Evolutionary conservation across 2,113 vertebrate genomes (phyloP).

Genomic region (Boulengeromyrus knoepffleri): DNA sequence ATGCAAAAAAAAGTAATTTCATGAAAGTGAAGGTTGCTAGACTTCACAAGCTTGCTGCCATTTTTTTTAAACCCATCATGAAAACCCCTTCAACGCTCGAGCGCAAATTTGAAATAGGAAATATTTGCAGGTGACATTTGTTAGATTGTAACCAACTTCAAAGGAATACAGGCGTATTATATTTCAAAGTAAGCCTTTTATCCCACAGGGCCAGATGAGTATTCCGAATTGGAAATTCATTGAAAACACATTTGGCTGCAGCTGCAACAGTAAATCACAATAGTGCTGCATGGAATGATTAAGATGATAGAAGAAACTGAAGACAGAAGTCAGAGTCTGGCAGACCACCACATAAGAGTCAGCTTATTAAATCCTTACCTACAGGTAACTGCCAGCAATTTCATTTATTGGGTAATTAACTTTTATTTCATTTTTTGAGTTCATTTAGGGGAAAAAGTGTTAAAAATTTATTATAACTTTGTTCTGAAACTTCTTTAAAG

Average conservation of each 20-base stretch:
- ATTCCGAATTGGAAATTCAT: neutral
- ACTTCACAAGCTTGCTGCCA: neutral
- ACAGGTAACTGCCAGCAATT: conserved; percentile 6
- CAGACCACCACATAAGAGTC: neutral
- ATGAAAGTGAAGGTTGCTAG: neutral
- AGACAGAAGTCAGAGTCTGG: neutral
- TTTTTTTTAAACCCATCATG: neutral
- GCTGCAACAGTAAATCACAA: conserved; percentile 7
- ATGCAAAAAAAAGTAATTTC: neutral
- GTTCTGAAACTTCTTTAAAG: neutral
- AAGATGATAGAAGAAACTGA: neutral
- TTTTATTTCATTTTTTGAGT: neutral
- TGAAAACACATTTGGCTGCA: conserved; percentile 6
- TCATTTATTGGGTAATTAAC: conserved; percentile 1
- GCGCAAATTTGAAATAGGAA: neutral
- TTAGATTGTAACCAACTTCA: neutral
- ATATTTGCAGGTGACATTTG: neutral
- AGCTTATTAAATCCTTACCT: conserved; percentile 7
- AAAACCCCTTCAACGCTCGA: neutral
- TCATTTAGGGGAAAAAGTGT: neutral
- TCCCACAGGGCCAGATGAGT: neutral
- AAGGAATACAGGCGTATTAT: neutral
- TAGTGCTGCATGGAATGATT: conserved; percentile 7
- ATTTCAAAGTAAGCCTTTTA: conserved; percentile 8
- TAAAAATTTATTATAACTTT: neutral